Evolutionary conservation across 2,888 invertebrate genomes (phyloP), one percentile per base, ranked within the genome.

Genomic region (Scaptomyza caliginosa): DNA sequence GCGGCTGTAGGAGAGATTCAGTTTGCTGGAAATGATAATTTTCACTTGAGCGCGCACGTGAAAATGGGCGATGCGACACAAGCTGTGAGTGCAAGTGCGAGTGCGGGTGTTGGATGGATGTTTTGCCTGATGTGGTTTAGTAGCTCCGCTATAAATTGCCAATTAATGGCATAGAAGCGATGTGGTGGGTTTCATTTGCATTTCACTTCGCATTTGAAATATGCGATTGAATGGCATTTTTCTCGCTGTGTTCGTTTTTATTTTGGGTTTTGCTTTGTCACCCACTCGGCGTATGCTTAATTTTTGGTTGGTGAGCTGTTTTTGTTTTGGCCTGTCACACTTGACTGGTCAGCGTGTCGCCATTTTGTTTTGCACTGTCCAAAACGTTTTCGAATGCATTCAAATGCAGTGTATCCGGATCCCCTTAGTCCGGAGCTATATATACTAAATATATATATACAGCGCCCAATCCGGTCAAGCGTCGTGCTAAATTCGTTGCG

Each of bases 21-120:
- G 79, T 75, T 80, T 82, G 77, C 71, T 84, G 84, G 84, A 85
- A 85, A 85, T 85, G 86, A 85, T 85, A 86, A 85, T 85, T 85
- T 85, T 81, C 84, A 85, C 84, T 85, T 86, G 84, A 86, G 84
- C 71, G 82, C 72, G 63, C 81, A 76, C 71, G 72, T 74, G 75
- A 67, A 83, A 83, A 67, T 66, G 51, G 52, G 24, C 26, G 28
- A 36, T 38, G 43, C 30, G 46, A 48, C n/a, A 48, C n/a, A 23
- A 32, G 50, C 26, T 7, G 43, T n/a, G 3, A 3, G 36, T n/a
- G n/a, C n/a, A 3, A n/a, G 2, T n/a, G 7, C 6, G 19, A 5
- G n/a, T 21, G 28, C n/a, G 19, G 24, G 16, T 32, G 51, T 42
- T 26, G 57, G 52, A 3, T 17, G 16, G 32, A 13, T 32, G n/a